Evolutionary conservation across 2,888 invertebrate genomes (phyloP), one percentile per base, ranked within the genome.

Genomic region (Xestia xanthographa): DNA sequence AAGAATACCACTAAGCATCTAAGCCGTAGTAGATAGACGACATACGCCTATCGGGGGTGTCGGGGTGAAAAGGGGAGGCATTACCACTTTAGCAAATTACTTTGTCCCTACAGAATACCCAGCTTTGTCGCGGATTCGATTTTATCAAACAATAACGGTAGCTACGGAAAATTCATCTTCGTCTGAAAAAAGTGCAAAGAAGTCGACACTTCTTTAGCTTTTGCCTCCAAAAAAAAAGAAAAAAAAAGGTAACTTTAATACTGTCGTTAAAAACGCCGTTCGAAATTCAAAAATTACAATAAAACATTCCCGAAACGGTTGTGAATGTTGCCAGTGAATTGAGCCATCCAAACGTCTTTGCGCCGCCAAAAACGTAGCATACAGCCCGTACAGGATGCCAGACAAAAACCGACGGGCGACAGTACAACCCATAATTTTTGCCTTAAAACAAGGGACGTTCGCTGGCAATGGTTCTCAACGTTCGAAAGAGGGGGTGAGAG

Each of bases 11-110:
- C 84, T 80, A 85, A 82, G 78, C 77, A 77, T 75, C 79, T 75
- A 68, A 84, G 75, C 77, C 56, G 70, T 76, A 86, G 78, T 79
- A 79, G 76, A 86, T 84, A 80, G 82, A 82, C 78, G 77, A 82
- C 84, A 83, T 86, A 80, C 88, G 87, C 89, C 88, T 90, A 91
- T 86, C 72, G 82, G 79, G 80, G 79, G 79, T 82, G 83, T 71
- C 62, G 82, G 72, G 82, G 86, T 66, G 75, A 34, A 53, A 75
- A 78, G 86, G 82, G 85, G 87, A 85, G 89, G 88, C 87, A 89
- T 92, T 91, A 90, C 92, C 93, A 94, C 94, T 94, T 94, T 93
- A 91, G 90, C 91, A 94, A 93, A 94, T 94, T 94, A 93, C 94
- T 91, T 88, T 89, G 91, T 91, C 92, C 91, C 90, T 78, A 88